Conservation (phyloP, 2,888 invertebrate species). For the Drosophila bunnanda region DNA sequence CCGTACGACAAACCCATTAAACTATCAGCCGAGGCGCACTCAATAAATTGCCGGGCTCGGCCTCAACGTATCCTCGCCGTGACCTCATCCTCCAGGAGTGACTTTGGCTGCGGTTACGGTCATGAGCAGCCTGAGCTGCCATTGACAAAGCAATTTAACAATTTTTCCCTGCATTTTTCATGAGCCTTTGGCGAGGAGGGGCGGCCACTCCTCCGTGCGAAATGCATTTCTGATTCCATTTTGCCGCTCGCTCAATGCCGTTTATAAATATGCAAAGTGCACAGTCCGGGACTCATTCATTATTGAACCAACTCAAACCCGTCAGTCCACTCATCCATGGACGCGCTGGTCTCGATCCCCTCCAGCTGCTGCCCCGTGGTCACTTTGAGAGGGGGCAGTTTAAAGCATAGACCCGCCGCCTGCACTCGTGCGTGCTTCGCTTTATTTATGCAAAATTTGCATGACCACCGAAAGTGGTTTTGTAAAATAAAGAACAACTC, state of each 20-base stretch:
- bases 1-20: slow-evolving; percentile 37
- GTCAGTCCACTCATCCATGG: slow-evolving; percentile 21
- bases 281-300: slow-evolving; percentile 43
- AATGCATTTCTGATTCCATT: slow-evolving; percentile 31
- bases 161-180: slow-evolving; percentile 47
- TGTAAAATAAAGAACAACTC: slow-evolving; percentile 21
- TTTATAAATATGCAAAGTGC: slow-evolving; percentile 50
- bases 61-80: slow-evolving; percentile 5
- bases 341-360: neutral
- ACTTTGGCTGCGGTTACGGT: slow-evolving; percentile 42
- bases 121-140: slow-evolving; percentile 46
- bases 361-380: neutral
- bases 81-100: slow-evolving; percentile 34
- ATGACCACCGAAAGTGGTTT: slow-evolving; percentile 54
- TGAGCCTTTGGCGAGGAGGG: slow-evolving; percentile 24
- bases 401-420: slow-evolving; percentile 16
- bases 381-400: slow-evolving; percentile 9
- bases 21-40: slow-evolving; percentile 28
- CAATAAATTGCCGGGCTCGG: slow-evolving; percentile 25
- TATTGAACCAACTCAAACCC: slow-evolving; percentile 44
- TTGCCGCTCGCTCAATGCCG: slow-evolving; percentile 39
- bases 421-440: slow-evolving; percentile 37
- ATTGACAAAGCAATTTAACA: slow-evolving; percentile 55
- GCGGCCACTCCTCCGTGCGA: slow-evolving; percentile 5
- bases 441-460: slow-evolving; percentile 60